These are phyloP conservation scores for Nemopilema nomurai DNA, from an alignment of 30 jellyfish, hydroid and myxozoan species.

Conservation along the genomic window DNA sequence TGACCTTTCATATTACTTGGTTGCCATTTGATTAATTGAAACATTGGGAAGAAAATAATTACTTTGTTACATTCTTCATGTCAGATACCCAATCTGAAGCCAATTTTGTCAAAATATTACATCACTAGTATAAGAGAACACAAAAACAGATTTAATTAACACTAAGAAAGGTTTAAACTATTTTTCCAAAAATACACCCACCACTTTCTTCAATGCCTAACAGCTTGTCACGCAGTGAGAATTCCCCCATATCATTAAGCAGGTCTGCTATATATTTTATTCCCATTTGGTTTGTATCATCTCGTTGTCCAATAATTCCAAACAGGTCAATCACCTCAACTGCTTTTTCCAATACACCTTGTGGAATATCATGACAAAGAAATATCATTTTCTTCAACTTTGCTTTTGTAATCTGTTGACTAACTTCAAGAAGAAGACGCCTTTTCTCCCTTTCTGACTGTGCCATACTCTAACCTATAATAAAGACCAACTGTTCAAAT, in stretches of 20 bases:
- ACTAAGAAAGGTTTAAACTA: too few species aligned
- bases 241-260: slow-evolving; percentile 17
- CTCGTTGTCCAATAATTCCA: slow-evolving; percentile 16
- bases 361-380: slow-evolving; percentile 22
- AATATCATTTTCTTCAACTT: slow-evolving; percentile 11
- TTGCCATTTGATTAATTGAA: too few species aligned
- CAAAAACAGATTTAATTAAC: too few species aligned
- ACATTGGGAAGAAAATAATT: too few species aligned
- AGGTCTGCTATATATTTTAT: slow-evolving; percentile 1
- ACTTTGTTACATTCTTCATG: too few species aligned
- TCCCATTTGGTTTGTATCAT: slow-evolving; percentile 29
- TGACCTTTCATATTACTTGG: too few species aligned
- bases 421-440: slow-evolving; percentile 2
- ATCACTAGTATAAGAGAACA: too few species aligned
- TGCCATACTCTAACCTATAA: background rate
- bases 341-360: slow-evolving; percentile 13
- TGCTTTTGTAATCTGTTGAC: slow-evolving; percentile 3
- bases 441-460: background rate
- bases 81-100: too few species aligned
- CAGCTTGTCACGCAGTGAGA: slow-evolving; percentile 6
- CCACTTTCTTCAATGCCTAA: slow-evolving; percentile 17
- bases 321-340: background rate
- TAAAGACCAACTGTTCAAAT: too few species aligned
- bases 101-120: too few species aligned
- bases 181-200: too few species aligned